These are phyloP conservation scores for Manduca sexta DNA, from an alignment of 1,140 invertebrate genomes.

Conservation along the genomic window DNA sequence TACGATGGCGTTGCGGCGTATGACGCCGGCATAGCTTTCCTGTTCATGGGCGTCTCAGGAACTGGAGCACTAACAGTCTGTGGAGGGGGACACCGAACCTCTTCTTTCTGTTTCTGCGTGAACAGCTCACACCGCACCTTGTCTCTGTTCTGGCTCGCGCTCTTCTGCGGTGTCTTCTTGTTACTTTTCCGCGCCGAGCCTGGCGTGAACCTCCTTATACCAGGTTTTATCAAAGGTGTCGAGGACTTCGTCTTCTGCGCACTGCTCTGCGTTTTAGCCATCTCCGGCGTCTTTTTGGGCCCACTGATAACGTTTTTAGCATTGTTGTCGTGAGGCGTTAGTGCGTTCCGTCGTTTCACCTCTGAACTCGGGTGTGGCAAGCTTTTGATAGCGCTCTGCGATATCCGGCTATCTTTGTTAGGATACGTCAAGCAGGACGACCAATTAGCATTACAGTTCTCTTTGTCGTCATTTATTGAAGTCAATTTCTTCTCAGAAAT, in stretches of 20 bases:
- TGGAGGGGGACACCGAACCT: slow-evolving; percentile 7
- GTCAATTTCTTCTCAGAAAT: slow-evolving; percentile 40
- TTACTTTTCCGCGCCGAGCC: slow-evolving; percentile 43
- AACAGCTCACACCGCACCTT: slow-evolving; percentile 60
- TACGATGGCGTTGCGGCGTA: slow-evolving; percentile 54
- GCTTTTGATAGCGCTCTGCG: slow-evolving; percentile 22
- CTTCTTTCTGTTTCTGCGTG: slow-evolving; percentile 29
- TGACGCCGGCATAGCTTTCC: slow-evolving; percentile 35
- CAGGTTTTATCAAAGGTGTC: slow-evolving; percentile 57
- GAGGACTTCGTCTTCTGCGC: slow-evolving; percentile 38
- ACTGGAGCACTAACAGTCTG: slow-evolving; percentile 16
- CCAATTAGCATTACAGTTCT: slow-evolving; percentile 31
- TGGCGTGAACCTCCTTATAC: slow-evolving; percentile 52
- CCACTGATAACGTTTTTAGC: slow-evolving; percentile 20
- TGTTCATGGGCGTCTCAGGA: slow-evolving; percentile 50
- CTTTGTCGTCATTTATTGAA: slow-evolving; percentile 39
- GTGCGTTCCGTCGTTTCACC: slow-evolving; percentile 31
- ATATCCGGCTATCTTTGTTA: slow-evolving; percentile 30
- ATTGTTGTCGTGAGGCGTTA: slow-evolving; percentile 33
- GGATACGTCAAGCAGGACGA: slow-evolving; percentile 31
- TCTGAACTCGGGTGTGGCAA: slow-evolving; percentile 23
- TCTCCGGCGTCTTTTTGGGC: slow-evolving; percentile 44
- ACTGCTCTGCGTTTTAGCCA: slow-evolving; percentile 28
- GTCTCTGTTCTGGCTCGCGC: slow-evolving; percentile 38
- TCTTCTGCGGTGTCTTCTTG: slow-evolving; percentile 39